Base-by-base conservation (phyloP, 2,888 invertebrate genomes). In the Lithophane socia region DNA sequence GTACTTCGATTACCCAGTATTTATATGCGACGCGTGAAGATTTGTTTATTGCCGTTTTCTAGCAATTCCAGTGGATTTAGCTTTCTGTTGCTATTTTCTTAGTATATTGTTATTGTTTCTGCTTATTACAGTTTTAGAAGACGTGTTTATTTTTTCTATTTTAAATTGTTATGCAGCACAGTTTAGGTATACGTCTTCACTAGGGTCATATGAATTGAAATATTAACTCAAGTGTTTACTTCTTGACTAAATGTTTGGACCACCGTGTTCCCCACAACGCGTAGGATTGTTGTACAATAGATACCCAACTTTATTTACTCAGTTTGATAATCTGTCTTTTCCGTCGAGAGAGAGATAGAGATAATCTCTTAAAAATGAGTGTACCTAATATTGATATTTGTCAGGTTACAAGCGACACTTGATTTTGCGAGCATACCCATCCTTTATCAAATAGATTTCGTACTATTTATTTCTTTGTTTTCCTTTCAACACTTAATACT, bases 11-110 rank as follows among this genome's bases (percentile, higher is more conserved):
- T 77, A 74, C 66, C 44, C 42, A 67, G 77, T 75, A 74, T 87
- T 86, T 79, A 84, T 78, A 73, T 84, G 73, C 81, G 61, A 63
- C 73, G 78, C 58, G 71, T 71, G 80, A 74, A 71, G 77, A 83
- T 76, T 79, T 74, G 74, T 87, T 83, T 87, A 86, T 78, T 52
- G 68, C 54, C 47, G 72, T 75, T 75, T 79, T 82, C 79, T 82
- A 73, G 73, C 68, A 60, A 82, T 71, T 82, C 78, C 52, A 60
- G 60, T 60, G 29, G 65, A 75, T 79, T 68, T 74, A 61, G 63
- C 74, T 75, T 44, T 74, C 69, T 49, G 79, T 42, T 63, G 60
- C 73, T 68, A 49, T 75, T 64, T 83, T 79, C 76, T 80, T 71
- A 58, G 75, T 82, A 75, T 73, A 72, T 77, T 79, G 71, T 73